These are phyloP conservation scores for Maniola jurtina DNA, from an alignment of 1,140 invertebrate species.

Conservation along the genomic window DNA sequence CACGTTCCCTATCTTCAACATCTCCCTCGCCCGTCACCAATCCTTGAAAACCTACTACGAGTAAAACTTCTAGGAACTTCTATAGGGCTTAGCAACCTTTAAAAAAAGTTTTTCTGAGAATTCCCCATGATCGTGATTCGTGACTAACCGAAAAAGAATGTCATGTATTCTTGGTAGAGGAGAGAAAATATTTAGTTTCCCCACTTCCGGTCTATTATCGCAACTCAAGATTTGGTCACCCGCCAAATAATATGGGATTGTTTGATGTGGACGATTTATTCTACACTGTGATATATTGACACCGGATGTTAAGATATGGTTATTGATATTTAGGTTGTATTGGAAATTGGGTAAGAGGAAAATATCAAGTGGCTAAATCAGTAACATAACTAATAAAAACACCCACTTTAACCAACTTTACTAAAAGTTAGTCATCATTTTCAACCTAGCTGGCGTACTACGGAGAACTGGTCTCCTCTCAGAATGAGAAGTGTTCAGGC, in stretches of 20 bases:
- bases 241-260: constrained; percentile 13
- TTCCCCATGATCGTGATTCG: background rate
- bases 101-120: background rate
- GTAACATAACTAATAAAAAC: background rate
- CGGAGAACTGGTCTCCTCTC: too few species aligned
- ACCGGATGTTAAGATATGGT: constrained; percentile 21
- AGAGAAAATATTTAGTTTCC: constrained; percentile 34
- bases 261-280: constrained; percentile 18
- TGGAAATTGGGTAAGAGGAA: background rate
- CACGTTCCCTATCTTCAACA: too few species aligned
- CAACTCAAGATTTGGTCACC: constrained; percentile 14
- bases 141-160: constrained; percentile 1
- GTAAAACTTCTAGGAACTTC: too few species aligned
- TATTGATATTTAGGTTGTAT: background rate
- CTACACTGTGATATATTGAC: constrained; percentile 6
- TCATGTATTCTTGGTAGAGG: constrained; percentile 17
- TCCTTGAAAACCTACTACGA: too few species aligned
- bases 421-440: too few species aligned
- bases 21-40: too few species aligned
- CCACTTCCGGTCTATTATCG: constrained; percentile 24
- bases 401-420: background rate
- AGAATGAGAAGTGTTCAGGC: too few species aligned
- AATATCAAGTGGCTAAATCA: background rate
- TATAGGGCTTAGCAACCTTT: background rate
- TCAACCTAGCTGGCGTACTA: too few species aligned